A percentile compares a stretch with the other conserved stretches of the same genome.
These are phyloP conservation scores for Cyprinus carpio DNA, from an alignment of 2,113 vertebrate genomes.

Conservation along the genomic window DNA sequence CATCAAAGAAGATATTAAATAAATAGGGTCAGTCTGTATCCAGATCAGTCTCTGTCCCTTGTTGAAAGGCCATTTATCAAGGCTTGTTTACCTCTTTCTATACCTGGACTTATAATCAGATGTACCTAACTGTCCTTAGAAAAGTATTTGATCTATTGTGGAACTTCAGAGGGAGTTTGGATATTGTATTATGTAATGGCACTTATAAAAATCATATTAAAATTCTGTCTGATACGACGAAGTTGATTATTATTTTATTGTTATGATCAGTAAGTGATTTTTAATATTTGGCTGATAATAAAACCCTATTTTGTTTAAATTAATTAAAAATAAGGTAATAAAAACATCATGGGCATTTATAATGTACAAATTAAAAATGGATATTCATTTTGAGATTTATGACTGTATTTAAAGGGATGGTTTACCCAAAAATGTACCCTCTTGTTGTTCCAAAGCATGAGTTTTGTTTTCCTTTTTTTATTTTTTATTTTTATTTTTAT, in stretches of 20 bases:
- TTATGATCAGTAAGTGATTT: background rate
- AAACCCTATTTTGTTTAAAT: background rate
- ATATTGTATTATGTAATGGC: background rate
- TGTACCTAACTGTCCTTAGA: background rate
- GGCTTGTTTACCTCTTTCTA: conserved; percentile 1
- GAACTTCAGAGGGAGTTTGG: background rate
- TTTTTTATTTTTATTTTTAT: too few relatives aligned
- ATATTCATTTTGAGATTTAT: background rate
- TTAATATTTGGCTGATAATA: background rate
- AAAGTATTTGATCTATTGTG: background rate
- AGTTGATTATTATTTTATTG: background rate
- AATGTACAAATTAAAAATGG: background rate
- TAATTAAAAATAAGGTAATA: background rate
- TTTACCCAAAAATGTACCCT: too few relatives aligned
- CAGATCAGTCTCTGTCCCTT: conserved; percentile 33
- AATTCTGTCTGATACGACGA: background rate
- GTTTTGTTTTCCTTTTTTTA: background rate
- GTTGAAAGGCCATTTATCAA: conserved; percentile 24
- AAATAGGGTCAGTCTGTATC: conserved; percentile 36
- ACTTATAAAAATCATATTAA: background rate
- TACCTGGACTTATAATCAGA: background rate
- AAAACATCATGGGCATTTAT: background rate
- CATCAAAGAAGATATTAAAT: conserved; percentile 16
- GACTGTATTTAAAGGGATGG: background rate
- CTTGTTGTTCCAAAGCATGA: background rate